Conservation (phyloP, 53 echinoderm and acorn worm species). For the Actinopyga echinites region DNA sequence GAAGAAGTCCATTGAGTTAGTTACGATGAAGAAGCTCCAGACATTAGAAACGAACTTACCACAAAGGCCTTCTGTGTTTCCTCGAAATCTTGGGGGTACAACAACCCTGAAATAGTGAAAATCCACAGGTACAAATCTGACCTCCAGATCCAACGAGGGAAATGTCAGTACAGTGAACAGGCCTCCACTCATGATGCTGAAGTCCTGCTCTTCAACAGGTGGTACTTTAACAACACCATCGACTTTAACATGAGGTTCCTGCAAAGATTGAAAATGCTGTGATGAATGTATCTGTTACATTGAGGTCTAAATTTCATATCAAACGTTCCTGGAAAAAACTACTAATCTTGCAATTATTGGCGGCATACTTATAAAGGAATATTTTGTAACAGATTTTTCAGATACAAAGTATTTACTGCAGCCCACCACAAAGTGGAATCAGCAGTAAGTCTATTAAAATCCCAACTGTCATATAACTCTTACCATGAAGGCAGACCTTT, state of each 20-base stretch:
- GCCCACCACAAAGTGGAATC: too few relatives aligned
- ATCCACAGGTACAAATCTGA: slow-evolving; percentile 57
- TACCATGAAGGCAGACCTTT: too few relatives aligned
- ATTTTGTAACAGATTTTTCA: too few relatives aligned
- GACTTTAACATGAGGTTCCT: slow-evolving; percentile 48
- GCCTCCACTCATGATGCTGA: slow-evolving; percentile 49
- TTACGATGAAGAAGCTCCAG: too few relatives aligned
- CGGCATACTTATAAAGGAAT: too few relatives aligned
- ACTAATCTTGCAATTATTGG: too few relatives aligned
- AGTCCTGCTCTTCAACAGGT: slow-evolving; percentile 29
- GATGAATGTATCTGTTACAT: background rate
- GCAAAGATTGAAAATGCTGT: background rate
- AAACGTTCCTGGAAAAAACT: too few relatives aligned
- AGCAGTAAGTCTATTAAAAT: too few relatives aligned
- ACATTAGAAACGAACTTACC: too few relatives aligned
- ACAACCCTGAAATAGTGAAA: slow-evolving; percentile 64
- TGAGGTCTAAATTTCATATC: background rate
- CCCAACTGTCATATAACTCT: too few relatives aligned
- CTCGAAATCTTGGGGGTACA: slow-evolving; percentile 51
- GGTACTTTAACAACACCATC: slow-evolving; percentile 37
- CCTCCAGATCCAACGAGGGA: slow-evolving; percentile 56
- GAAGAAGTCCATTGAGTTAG: too few relatives aligned
- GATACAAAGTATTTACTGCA: too few relatives aligned
- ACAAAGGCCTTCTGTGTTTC: slow-evolving; percentile 72
- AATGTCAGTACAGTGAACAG: slow-evolving; percentile 54